Percentiles rank a stretch among this genome's conserved stretches.
These are phyloP conservation scores for Leptinotarsa undecemlineata DNA, from an alignment of 1,140 invertebrate genomes.

Conservation along the genomic window DNA sequence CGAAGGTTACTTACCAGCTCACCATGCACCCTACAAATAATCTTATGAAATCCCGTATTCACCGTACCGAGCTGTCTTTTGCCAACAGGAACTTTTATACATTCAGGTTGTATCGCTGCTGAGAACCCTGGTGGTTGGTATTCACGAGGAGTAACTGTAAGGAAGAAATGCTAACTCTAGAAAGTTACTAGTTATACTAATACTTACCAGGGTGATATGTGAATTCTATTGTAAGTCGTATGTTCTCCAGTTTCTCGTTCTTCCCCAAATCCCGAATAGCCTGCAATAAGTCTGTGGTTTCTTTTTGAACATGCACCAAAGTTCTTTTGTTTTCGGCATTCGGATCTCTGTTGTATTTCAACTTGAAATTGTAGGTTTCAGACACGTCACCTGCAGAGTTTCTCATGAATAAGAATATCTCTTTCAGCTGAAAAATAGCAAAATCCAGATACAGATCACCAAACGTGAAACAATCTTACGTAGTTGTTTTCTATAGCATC, in stretches of 20 bases:
- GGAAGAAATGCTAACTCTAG: too few relatives aligned
- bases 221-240: background rate
- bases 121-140: slow-evolving; percentile 6
- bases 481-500: background rate
- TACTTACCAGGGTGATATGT: background rate
- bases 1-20: background rate
- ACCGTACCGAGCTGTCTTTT: background rate
- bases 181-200: too few relatives aligned
- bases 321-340: background rate
- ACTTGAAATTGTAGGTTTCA: background rate
- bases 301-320: background rate
- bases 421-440: background rate
- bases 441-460: background rate
- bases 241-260: background rate
- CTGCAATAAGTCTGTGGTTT: background rate
- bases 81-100: background rate
- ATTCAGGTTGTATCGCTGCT: background rate
- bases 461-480: background rate
- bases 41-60: background rate
- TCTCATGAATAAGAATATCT: background rate
- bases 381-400: background rate
- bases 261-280: background rate
- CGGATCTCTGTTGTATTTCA: background rate
- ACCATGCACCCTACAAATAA: background rate
- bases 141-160: slow-evolving; percentile 1